Conservation (phyloP, 2,888 invertebrate genomes). For the Isoperla grammatica region DNA sequence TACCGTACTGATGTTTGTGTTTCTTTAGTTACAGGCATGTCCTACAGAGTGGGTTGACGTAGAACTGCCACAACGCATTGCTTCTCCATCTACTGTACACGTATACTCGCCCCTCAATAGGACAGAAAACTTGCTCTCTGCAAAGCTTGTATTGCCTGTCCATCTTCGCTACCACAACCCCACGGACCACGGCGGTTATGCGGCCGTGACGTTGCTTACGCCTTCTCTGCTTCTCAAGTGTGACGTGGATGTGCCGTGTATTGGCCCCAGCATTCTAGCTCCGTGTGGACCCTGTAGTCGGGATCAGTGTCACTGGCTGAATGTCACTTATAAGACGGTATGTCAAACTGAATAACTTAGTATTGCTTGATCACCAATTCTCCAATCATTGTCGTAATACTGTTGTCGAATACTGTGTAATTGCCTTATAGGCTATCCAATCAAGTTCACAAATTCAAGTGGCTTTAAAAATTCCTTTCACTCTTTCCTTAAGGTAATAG, state of each 20-base stretch:
- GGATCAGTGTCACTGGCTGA: slow-evolving; percentile 42
- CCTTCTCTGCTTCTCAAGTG: slow-evolving; percentile 34
- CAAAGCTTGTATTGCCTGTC: slow-evolving; percentile 43
- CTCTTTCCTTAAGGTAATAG: no score
- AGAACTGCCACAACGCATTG: slow-evolving; percentile 43
- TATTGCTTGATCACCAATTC: no score
- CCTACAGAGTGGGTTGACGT: slow-evolving; percentile 43
- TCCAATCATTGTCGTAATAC: no score
- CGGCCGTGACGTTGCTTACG: slow-evolving; percentile 31
- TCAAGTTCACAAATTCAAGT: no score
- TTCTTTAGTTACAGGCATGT: slow-evolving; percentile 26
- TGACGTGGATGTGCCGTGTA: slow-evolving; percentile 36
- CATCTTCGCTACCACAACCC: slow-evolving; percentile 48
- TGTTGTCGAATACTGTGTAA: no score
- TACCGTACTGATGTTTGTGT: not conserved
- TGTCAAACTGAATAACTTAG: no score
- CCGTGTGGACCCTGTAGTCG: slow-evolving; percentile 40
- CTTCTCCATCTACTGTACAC: slow-evolving; percentile 40
- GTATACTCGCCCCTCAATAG: slow-evolving; percentile 39
- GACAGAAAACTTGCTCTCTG: slow-evolving; percentile 35
- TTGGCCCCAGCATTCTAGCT: slow-evolving; percentile 38
- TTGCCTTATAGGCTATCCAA: no score
- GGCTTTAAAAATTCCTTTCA: no score
- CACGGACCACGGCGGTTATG: slow-evolving; percentile 44
- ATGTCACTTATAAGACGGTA: slow-evolving; percentile 45